Percentiles rank a stretch among this genome's conserved stretches.
Evolutionary conservation across 2,888 invertebrate genomes (phyloP).

Genomic region (Ecliptopera silaceata): DNA sequence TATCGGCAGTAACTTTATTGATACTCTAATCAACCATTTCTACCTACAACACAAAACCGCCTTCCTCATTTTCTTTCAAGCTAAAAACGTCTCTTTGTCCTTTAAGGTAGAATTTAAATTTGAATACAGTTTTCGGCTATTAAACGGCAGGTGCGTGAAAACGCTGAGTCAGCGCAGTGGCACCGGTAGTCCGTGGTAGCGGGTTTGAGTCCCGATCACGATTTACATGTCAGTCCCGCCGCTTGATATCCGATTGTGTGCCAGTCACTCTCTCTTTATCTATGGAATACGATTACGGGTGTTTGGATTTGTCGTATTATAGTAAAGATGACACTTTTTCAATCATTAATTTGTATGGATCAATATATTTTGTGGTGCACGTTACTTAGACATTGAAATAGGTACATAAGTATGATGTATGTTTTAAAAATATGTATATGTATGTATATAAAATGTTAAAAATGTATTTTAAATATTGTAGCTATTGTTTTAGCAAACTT

Average conservation of each 20-base stretch:
- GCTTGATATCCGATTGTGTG: conserved; percentile 78
- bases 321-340: conserved; percentile 2
- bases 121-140: conserved; percentile 12
- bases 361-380: no score
- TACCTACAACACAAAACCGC: conserved; percentile 23
- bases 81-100: not conserved
- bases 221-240: conserved; percentile 81
- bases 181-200: conserved; percentile 80
- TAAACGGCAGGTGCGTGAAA: conserved; percentile 71
- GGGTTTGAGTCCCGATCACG: conserved; percentile 75
- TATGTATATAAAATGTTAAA: no score
- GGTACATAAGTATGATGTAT: no score
- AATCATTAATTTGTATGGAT: not conserved
- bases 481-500: no score
- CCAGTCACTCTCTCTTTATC: conserved; percentile 65
- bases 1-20: conserved; percentile 30
- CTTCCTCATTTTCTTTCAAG: conserved; percentile 2
- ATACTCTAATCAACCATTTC: conserved; percentile 31
- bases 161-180: conserved; percentile 78
- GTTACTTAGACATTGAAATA: no score
- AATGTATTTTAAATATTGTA: no score
- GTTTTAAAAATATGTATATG: no score
- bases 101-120: conserved; percentile 21
- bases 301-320: conserved; percentile 49
- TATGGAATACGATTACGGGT: conserved; percentile 67